Evolutionary conservation across 2,888 invertebrate genomes (phyloP).

Genomic region (Encarsia formosa): DNA sequence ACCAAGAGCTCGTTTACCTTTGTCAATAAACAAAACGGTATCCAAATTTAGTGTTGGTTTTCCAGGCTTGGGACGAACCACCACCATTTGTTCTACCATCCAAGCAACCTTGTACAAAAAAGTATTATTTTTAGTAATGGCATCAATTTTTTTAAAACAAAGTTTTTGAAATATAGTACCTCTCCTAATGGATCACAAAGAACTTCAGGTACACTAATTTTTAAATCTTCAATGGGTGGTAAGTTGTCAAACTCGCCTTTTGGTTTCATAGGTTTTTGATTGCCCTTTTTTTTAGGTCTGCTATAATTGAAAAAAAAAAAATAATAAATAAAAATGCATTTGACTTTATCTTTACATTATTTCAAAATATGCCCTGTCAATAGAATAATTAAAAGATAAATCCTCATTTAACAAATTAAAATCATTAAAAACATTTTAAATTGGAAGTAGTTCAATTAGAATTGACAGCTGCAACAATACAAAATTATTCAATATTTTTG

Average conservation of each 20-base stretch:
- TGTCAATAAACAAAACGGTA: constrained; percentile 79
- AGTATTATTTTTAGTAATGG: background rate
- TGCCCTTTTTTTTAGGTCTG: constrained; percentile 22
- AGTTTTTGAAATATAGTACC: constrained; percentile 48
- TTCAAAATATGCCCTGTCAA: too few relatives aligned
- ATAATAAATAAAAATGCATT: constrained; percentile 2
- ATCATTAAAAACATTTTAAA: too few relatives aligned
- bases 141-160: constrained; percentile 6
- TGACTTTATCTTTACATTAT: background rate
- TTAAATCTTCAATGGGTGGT: constrained; percentile 77
- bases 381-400: too few relatives aligned
- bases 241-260: constrained; percentile 67
- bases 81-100: constrained; percentile 56
- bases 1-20: constrained; percentile 70
- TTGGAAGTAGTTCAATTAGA: too few relatives aligned
- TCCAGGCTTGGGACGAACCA: constrained; percentile 68
- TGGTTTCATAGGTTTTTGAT: constrained; percentile 16
- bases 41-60: constrained; percentile 81
- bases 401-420: background rate
- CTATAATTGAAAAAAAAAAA: background rate
- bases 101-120: constrained; percentile 51
- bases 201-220: constrained; percentile 72
- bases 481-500: too few relatives aligned
- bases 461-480: too few relatives aligned
- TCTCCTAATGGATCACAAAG: constrained; percentile 72